Evolutionary conservation across 2,113 vertebrate species (phyloP), one percentile per base, ranked within the genome.

Genomic region (Pedetes capensis): DNA sequence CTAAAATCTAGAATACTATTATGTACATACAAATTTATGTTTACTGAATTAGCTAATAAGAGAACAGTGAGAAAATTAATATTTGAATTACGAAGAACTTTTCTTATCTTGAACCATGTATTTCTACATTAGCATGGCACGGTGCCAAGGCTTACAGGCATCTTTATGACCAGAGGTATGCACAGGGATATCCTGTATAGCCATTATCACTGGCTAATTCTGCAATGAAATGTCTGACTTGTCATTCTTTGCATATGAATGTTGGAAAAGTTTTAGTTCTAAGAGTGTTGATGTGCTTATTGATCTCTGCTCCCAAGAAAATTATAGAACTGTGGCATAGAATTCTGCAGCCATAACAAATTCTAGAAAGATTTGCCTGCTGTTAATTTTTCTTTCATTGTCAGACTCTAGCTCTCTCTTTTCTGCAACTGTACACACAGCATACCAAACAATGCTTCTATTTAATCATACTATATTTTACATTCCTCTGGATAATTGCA

Each of bases 321-420:
- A 79, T 69, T 87, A 42, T 82, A 53, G 27, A 79, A 61, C 53
- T 66, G 37, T 42, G 39, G 22, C 49, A 47, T 32, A 80, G 74
- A 87, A 18, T 89, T 84, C 68, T 80, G 75, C 29, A 85, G 61
- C 42, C 6, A 37, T 51, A 87, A 51, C 39, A 66, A 71, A 57
- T 42, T 87, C 44, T 80, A n/a, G 7, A 23, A 57, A 74, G 61
- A n/a, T 64, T 83, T 89, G 34, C 55, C 23, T 88, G 39, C 57
- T 74, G 61, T 84, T 59, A 14, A 32, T 55, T 59, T 96, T 94
- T 88, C 76, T 81, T 84, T 37, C 23, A 5, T 87, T 88, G 91
- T 76, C 39, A 93, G 85, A 79, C 27, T 6, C 20, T 59, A 47
- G 9, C 12, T 82, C 20, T 12, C 17, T 29, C 22, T 20, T 79